Conservation (phyloP, 1,140 invertebrate genomes). For the Camponotus floridanus region DNA sequence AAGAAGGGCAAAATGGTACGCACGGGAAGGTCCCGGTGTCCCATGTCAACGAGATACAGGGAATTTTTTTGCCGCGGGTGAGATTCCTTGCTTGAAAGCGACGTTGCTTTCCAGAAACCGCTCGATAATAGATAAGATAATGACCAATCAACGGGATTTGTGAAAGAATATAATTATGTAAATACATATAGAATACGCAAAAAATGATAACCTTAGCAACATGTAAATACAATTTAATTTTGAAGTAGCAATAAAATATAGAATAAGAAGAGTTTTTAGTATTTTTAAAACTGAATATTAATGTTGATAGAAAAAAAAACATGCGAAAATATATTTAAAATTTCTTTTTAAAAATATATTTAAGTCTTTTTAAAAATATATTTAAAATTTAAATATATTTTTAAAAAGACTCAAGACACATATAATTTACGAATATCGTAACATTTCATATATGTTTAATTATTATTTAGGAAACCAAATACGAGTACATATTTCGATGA, state of each 20-base stretch:
- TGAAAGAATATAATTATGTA: not conserved
- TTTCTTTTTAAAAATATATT: constrained; percentile 37
- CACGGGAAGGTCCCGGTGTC: constrained; percentile 40
- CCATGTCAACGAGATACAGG: constrained; percentile 66
- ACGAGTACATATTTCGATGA: not conserved
- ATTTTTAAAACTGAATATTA: not conserved
- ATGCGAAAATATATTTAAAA: not conserved
- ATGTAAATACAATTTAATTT: not conserved
- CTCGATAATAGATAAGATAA: constrained; percentile 1
- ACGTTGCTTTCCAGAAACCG: not conserved
- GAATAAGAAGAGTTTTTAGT: not conserved
- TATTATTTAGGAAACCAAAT: not conserved
- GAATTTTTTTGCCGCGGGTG: constrained; percentile 46
- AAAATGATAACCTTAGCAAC: not conserved
- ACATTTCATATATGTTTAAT: not conserved
- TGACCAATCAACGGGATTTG: not conserved
- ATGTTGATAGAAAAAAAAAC: not conserved
- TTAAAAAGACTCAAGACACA: not conserved
- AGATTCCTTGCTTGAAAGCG: constrained; percentile 20
- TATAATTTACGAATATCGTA: not conserved
- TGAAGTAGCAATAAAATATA: not conserved
- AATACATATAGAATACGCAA: not conserved
- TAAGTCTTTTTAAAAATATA: no score
- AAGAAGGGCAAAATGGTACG: constrained; percentile 71
- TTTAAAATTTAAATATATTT: constrained; percentile 9